phyloP scores from a whole-genome alignment of 2,797 vertebrate genomes.

The Chrysocyon brachyurus region DNA sequence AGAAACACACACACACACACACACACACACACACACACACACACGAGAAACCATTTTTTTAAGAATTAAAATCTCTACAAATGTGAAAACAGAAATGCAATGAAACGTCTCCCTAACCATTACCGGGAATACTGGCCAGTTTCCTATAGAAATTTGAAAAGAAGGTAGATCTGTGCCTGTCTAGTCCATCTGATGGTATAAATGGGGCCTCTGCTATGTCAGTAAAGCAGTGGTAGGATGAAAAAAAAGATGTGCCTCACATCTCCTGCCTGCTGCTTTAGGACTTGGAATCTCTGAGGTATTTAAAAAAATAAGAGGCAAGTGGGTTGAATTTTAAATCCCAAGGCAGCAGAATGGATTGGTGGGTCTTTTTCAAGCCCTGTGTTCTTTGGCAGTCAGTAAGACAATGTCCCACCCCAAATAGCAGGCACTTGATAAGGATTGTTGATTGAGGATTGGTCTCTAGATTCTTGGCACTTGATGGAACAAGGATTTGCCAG shows the following conservation, averaged over 20 bases:
- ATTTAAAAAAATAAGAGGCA: background rate
- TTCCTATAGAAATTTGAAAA: background rate
- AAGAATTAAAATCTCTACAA: background rate
- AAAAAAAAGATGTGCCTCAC: background rate
- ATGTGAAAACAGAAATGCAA: conserved; percentile 8
- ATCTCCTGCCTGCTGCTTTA: background rate
- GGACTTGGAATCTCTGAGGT: background rate
- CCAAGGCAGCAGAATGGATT: background rate
- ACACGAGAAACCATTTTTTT: background rate
- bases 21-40: background rate
- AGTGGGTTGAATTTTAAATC: background rate
- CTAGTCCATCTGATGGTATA: background rate
- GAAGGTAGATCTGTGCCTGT: background rate
- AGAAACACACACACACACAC: background rate
- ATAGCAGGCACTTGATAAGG: conserved; percentile 2
- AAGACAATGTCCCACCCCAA: background rate
- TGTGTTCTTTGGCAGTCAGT: background rate
- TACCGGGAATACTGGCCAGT: background rate
- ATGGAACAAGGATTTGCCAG: conserved; percentile 21
- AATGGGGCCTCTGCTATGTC: background rate
- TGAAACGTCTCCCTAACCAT: background rate
- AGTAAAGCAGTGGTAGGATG: background rate
- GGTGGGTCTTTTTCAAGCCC: background rate
- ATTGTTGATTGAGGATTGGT: background rate
- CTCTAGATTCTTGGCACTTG: conserved; percentile 45